Evolutionary conservation across 1,140 invertebrate genomes (phyloP).

Genomic region (Plectrocnemia conspersa): DNA sequence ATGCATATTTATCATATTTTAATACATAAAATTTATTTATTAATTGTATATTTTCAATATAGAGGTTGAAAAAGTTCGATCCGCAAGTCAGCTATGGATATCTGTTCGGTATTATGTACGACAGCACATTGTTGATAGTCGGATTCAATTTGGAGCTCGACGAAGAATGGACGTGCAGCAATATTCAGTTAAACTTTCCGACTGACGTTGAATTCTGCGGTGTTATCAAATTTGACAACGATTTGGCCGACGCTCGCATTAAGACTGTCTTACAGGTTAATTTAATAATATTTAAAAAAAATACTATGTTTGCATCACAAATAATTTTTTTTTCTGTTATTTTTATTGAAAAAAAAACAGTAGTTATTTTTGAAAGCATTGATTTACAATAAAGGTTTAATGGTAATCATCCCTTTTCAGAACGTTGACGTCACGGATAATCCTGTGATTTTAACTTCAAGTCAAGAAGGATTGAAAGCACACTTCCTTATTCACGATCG

Average conservation of each 20-base stretch:
- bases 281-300: constrained; percentile 6
- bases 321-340: constrained; percentile 3
- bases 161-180: constrained; percentile 52
- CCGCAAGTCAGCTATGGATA: constrained; percentile 58
- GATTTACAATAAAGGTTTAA: neutral
- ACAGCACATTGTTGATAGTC: constrained; percentile 63
- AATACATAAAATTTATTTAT: constrained; percentile 5
- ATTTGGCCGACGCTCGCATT: constrained; percentile 51
- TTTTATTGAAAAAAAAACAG: neutral
- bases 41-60: constrained; percentile 37
- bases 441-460: constrained; percentile 62
- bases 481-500: constrained; percentile 68
- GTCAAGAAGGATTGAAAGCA: constrained; percentile 54
- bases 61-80: constrained; percentile 56
- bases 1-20: neutral
- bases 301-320: neutral
- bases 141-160: constrained; percentile 60
- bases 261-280: constrained; percentile 59
- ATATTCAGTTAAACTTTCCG: constrained; percentile 62
- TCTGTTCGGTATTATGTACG: constrained; percentile 68
- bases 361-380: neutral
- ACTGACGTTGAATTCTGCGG: constrained; percentile 71
- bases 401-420: constrained; percentile 41
- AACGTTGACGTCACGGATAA: constrained; percentile 73
- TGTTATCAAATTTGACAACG: constrained; percentile 59